Evolutionary conservation across 2,113 vertebrate genomes (phyloP).

Genomic region (Melanocharis versteri): DNA sequence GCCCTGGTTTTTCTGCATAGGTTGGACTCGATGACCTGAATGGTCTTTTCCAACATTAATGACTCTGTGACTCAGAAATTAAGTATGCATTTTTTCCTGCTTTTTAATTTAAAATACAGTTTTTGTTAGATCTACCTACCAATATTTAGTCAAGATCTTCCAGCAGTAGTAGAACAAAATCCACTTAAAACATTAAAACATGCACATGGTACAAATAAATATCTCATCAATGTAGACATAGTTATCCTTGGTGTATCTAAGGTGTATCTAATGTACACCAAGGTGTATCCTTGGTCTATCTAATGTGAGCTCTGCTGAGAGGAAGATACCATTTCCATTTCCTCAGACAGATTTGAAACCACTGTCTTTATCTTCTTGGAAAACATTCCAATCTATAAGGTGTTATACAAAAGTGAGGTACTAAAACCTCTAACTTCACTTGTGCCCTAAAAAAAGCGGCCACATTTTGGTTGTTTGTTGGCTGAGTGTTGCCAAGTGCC

Average conservation of each 20-base stretch:
- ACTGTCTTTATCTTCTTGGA: neutral
- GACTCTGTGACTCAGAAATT: neutral
- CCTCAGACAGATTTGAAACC: neutral
- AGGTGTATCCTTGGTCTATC: neutral
- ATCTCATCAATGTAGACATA: neutral
- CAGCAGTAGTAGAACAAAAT: neutral
- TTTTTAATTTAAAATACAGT: neutral
- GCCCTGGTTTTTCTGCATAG: no score
- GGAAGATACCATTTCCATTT: neutral
- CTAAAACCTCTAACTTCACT: neutral
- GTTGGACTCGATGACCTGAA: neutral
- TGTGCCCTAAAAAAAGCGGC: neutral
- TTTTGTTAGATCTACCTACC: neutral
- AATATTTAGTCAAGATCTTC: neutral
- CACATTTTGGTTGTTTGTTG: neutral
- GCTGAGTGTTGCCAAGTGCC: neutral
- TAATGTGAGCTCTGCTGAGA: neutral
- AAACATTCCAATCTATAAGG: neutral
- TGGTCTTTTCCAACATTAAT: neutral
- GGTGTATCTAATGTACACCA: no score
- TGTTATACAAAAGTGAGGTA: rapidly evolving
- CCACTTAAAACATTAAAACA: no score
- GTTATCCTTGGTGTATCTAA: neutral
- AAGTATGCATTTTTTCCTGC: neutral
- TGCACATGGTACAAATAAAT: neutral